Conservation (phyloP, 92 coral and sea anemone genomes). For the Scolanthus callimorphus region DNA sequence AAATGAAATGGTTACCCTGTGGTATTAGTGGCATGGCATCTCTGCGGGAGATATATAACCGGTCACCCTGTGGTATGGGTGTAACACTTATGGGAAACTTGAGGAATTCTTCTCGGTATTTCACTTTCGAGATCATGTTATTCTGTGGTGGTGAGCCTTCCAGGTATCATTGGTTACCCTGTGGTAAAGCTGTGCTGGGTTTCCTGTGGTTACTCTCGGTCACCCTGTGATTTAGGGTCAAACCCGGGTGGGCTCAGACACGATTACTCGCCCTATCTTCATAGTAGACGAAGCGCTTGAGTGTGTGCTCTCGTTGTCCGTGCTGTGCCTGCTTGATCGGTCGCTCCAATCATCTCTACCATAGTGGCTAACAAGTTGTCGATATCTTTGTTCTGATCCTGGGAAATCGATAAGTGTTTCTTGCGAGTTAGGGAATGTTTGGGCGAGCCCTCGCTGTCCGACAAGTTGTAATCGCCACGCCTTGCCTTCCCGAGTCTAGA, state of each 20-base stretch:
- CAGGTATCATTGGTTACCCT: too few species aligned
- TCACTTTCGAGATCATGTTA: too few species aligned
- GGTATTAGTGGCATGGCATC: too few species aligned
- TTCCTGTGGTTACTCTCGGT: not conserved
- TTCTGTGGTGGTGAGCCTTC: too few species aligned
- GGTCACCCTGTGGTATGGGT: too few species aligned
- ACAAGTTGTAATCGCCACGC: slow-evolving; percentile 67
- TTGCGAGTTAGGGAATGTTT: slow-evolving; percentile 44
- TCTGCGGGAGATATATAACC: too few species aligned
- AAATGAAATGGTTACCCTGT: too few species aligned
- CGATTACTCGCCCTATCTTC: slow-evolving; percentile 58
- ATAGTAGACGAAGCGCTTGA: slow-evolving; percentile 19
- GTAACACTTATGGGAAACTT: too few species aligned
- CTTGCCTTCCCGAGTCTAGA: slow-evolving; percentile 61
- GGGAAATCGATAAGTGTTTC: slow-evolving; percentile 82
- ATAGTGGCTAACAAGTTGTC: slow-evolving; percentile 73
- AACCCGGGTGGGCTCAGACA: slow-evolving; percentile 67
- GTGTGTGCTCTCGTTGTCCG: slow-evolving; percentile 11
- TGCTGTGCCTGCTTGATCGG: slow-evolving; percentile 14
- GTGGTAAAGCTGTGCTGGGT: not conserved
- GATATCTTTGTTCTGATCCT: slow-evolving; percentile 76
- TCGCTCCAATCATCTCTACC: slow-evolving; percentile 25
- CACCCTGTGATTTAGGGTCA: not conserved
- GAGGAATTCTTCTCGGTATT: too few species aligned
- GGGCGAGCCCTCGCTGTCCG: slow-evolving; percentile 57